Conservation (phyloP, 2,797 vertebrate species). For the Hoplostethus mediterraneus region DNA sequence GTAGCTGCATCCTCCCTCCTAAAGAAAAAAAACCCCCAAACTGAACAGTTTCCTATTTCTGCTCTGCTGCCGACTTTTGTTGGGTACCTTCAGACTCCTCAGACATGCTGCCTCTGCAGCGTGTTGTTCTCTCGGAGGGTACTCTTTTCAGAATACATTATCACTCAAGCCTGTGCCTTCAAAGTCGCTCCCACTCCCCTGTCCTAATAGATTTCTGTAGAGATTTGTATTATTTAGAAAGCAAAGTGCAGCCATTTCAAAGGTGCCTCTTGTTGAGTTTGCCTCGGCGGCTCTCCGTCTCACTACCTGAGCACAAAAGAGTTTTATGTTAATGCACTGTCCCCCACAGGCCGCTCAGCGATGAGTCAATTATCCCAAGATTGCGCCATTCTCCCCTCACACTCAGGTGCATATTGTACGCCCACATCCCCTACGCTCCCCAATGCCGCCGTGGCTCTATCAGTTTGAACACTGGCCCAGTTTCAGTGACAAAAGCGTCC, state of each 20-base stretch:
- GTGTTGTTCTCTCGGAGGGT: slow-evolving; percentile 27
- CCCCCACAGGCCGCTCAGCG: slow-evolving; percentile 4
- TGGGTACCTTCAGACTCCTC: slow-evolving; percentile 22
- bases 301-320: slow-evolving; percentile 38
- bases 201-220: slow-evolving; percentile 39
- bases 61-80: slow-evolving; percentile 21
- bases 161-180: slow-evolving; percentile 26
- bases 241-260: slow-evolving; percentile 45
- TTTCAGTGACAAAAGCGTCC: background rate
- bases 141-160: slow-evolving; percentile 56
- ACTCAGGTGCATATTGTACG: slow-evolving; percentile 21
- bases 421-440: slow-evolving; percentile 1
- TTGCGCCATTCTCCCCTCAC: slow-evolving; percentile 33
- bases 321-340: slow-evolving; percentile 36
- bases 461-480: slow-evolving; percentile 19
- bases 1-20: slow-evolving; percentile 35
- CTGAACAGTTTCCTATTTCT: slow-evolving; percentile 18
- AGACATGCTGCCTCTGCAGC: slow-evolving; percentile 31
- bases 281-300: background rate
- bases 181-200: slow-evolving; percentile 34
- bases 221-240: slow-evolving; percentile 63
- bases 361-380: slow-evolving; percentile 48
- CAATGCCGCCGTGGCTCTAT: background rate
- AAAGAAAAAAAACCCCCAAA: background rate
- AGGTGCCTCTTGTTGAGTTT: slow-evolving; percentile 24